Percentiles rank a stretch among this genome's conserved stretches.
Conservation (phyloP, 2,888 invertebrate species). For the Ornithoptera priamus region DNA sequence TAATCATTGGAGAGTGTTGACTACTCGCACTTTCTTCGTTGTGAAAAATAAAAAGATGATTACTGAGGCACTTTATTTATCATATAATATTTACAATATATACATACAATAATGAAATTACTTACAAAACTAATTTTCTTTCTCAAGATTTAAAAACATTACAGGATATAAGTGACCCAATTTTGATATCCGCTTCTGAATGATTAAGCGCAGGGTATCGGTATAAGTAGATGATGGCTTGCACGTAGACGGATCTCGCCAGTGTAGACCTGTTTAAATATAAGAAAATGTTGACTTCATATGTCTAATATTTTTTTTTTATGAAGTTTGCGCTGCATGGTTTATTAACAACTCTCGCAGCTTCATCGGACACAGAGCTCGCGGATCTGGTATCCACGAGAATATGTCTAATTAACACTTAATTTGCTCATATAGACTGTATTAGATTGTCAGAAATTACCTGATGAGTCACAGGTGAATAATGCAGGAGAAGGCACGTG, state of each 20-base stretch:
- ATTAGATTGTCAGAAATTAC: slow-evolving; percentile 38
- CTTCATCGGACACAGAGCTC: too few relatives aligned
- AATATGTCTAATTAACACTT: too few relatives aligned
- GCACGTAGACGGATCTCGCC: slow-evolving; percentile 87
- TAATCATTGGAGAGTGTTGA: too few relatives aligned
- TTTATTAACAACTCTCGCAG: too few relatives aligned
- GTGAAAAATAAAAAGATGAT: background rate
- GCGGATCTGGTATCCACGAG: too few relatives aligned
- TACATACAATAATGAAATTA: slow-evolving; percentile 34
- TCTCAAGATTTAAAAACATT: slow-evolving; percentile 81
- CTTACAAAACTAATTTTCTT: slow-evolving; percentile 41
- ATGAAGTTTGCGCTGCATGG: too few relatives aligned
- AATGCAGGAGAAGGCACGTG: slow-evolving; percentile 92
- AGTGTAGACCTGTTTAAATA: slow-evolving; percentile 76
- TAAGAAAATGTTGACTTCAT: too few relatives aligned
- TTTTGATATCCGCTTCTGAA: slow-evolving; percentile 88
- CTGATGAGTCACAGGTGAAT: slow-evolving; percentile 84
- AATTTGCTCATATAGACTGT: too few relatives aligned
- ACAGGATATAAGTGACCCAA: slow-evolving; percentile 88
- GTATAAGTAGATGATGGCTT: slow-evolving; percentile 87
- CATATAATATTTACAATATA: slow-evolving; percentile 42
- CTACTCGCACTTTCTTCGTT: too few relatives aligned
- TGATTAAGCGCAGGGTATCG: slow-evolving; percentile 87
- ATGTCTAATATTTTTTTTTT: too few relatives aligned
- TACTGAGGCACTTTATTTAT: slow-evolving; percentile 46